These are phyloP conservation scores for Idaea straminata DNA, from an alignment of 2,888 invertebrate species.

Conservation along the genomic window DNA sequence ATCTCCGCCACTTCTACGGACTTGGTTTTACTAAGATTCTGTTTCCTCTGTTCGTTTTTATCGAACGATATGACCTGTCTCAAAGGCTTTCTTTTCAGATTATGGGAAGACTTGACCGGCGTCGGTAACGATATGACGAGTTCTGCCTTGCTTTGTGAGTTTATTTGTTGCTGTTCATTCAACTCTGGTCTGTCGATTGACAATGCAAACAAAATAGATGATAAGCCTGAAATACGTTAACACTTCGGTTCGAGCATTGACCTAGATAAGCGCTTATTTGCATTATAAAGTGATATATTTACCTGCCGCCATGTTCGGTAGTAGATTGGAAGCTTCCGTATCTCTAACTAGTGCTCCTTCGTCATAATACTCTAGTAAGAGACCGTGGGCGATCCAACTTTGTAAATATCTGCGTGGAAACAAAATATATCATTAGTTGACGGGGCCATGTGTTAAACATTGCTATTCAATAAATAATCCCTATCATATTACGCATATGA, in stretches of 20 bases:
- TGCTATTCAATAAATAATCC: not conserved
- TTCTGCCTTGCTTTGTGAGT: slow-evolving; percentile 76
- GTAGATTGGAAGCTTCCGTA: slow-evolving; percentile 86
- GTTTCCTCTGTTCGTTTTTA: slow-evolving; percentile 56
- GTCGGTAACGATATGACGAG: slow-evolving; percentile 86
- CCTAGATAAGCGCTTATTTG: slow-evolving; percentile 16
- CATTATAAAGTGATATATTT: slow-evolving; percentile 25
- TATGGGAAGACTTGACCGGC: slow-evolving; percentile 75
- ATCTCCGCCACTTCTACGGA: slow-evolving; percentile 23
- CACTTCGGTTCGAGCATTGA: slow-evolving; percentile 20
- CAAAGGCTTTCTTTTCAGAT: slow-evolving; percentile 65
- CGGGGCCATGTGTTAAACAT: not conserved
- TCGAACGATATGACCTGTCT: slow-evolving; percentile 77
- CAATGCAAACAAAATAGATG: slow-evolving; percentile 94
- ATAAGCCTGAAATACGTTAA: slow-evolving; percentile 83
- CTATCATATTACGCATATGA: too few relatives aligned
- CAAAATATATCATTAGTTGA: not conserved
- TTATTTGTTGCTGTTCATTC: slow-evolving; percentile 80
- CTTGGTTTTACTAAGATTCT: slow-evolving; percentile 36
- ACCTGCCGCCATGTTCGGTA: slow-evolving; percentile 94
- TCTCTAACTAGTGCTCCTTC: slow-evolving; percentile 91
- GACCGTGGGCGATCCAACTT: slow-evolving; percentile 84
- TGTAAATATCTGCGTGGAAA: slow-evolving; percentile 81
- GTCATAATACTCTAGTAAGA: slow-evolving; percentile 88
- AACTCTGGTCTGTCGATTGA: slow-evolving; percentile 93